Conservation (phyloP, 2,888 invertebrate species). For the Hydroisotoma schaefferi region DNA sequence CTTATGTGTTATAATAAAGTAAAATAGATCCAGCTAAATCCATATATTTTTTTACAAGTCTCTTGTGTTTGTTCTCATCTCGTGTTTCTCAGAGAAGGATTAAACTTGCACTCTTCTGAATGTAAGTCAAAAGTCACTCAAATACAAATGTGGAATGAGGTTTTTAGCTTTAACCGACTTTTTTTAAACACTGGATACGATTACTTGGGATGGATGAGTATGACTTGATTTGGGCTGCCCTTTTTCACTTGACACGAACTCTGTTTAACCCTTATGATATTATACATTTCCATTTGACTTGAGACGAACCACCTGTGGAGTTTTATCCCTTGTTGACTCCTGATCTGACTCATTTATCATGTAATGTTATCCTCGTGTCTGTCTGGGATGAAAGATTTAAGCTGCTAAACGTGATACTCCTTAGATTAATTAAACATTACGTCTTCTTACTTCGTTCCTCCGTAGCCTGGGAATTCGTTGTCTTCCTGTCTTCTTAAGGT, state of each 20-base stretch:
- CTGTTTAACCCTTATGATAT: background rate
- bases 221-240: background rate
- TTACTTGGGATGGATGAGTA: no score
- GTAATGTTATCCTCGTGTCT: slow-evolving; percentile 14
- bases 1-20: no score
- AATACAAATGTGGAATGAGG: background rate
- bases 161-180: background rate
- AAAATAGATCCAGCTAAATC: background rate
- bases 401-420: slow-evolving; percentile 11
- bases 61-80: background rate
- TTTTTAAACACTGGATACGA: background rate
- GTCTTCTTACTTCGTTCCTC: background rate
- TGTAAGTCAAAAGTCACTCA: no score
- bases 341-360: slow-evolving; percentile 16
- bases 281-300: no score
- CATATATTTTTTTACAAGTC: background rate
- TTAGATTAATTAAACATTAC: no score
- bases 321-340: slow-evolving; percentile 15
- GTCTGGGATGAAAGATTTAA: background rate
- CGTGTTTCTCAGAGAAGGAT: no score
- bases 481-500: no score
- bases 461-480: no score
- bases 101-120: no score
- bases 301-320: slow-evolving; percentile 7
- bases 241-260: slow-evolving; percentile 16